phyloP scores from a whole-genome alignment of 2,888 invertebrate genomes.

The Tipula confusa region DNA sequence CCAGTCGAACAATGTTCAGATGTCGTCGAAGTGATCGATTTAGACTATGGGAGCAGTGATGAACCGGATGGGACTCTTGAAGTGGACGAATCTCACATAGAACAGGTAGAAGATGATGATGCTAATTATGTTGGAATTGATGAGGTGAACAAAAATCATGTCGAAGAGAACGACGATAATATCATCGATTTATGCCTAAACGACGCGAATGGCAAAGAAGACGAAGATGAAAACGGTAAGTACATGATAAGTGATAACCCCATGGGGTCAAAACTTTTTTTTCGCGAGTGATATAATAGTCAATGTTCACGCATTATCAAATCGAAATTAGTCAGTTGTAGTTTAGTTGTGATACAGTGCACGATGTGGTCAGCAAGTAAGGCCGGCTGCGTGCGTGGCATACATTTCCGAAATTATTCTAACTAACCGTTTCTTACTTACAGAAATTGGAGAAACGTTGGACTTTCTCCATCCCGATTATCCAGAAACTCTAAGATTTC shows the following conservation, averaged over 20 bases:
- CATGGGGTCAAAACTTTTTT: background rate
- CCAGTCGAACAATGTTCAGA: background rate
- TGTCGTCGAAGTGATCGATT: background rate
- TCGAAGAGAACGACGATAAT: background rate
- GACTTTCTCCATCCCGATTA: conserved; percentile 35
- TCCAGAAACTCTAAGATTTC: conserved; percentile 38
- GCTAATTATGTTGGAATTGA: background rate
- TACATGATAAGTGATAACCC: background rate
- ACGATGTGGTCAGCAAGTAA: background rate
- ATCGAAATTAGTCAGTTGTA: background rate
- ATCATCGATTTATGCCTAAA: background rate
- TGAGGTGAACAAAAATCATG: background rate
- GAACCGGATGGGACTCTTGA: background rate
- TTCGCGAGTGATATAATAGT: background rate
- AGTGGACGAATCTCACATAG: background rate
- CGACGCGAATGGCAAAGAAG: background rate
- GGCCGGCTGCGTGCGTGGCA: background rate
- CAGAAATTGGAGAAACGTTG: background rate
- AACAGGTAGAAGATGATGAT: background rate
- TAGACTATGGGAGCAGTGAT: background rate
- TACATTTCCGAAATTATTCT: background rate
- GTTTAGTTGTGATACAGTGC: background rate
- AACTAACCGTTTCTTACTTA: background rate
- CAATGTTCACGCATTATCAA: background rate
- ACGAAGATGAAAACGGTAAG: background rate